Evolutionary conservation across 2,888 invertebrate species (phyloP), one percentile per base, ranked within the genome.

Genomic region (Apocheima hispidaria): DNA sequence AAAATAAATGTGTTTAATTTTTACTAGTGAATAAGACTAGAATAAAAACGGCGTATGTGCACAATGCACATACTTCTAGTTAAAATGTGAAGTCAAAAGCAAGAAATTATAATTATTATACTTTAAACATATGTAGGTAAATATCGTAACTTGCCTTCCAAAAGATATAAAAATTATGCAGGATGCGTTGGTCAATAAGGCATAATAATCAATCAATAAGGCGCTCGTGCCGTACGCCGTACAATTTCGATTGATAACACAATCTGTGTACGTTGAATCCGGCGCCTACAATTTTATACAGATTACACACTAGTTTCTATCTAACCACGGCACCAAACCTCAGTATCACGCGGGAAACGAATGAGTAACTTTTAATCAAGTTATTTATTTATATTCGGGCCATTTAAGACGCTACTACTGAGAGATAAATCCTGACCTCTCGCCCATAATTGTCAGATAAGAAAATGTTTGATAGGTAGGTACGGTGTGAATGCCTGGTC

Each of bases 371-470:
- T 48, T 35, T 51, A 51, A 35, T 53, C 44, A 4, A 28, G 12
- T 35, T 54, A 50, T 60, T 54, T 50, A 54, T 60, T 60, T 54
- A 60, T 54, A 60, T 54, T 60, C 54, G 60, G 60, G 36, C 23
- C 60, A 54, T 41, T 54, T 36, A 7, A 60, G 54, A 28, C 36
- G 60, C 21, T 50, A 40, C 46, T 46, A 49, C 33, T 35, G n/a
- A 4, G 21, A 30, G 60, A 53, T 60, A 60, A 48, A 2, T 10
- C 6, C 14, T 12, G 54, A 60, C 60, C 60, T 60, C 12, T 60
- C 41, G 30, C 52, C 30, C 49, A 46, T 53, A 41, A 40, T 49
- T 52, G 38, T 18, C 16, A 46, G 53, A 48, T 60, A 53, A 23
- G 12, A 28, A 7, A 26, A n/a, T 16, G 9, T 14, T 16, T 14